Conservation (phyloP, 2,888 invertebrate species). For the Geotrupes spiniger region DNA sequence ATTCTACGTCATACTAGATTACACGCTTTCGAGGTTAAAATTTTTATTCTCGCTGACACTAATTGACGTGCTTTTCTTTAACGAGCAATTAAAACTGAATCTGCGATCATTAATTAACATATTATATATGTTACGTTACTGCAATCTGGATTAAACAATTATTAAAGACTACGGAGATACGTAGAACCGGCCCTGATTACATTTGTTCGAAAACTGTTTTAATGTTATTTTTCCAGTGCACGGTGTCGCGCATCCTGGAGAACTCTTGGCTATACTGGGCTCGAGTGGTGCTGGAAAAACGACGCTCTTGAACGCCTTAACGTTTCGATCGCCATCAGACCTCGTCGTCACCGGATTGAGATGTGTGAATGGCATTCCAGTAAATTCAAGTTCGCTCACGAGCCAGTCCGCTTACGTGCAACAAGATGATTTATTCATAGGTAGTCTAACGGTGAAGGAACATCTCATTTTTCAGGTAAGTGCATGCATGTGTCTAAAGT, state of each 20-base stretch:
- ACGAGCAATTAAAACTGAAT: too few relatives aligned
- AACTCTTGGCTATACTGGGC: conserved; percentile 83
- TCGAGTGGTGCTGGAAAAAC: conserved; percentile 94
- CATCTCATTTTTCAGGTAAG: conserved; percentile 82
- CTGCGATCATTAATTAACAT: too few relatives aligned
- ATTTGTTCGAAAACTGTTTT: conserved; percentile 2
- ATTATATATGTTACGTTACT: too few relatives aligned
- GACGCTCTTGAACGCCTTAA: conserved; percentile 85
- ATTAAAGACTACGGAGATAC: too few relatives aligned
- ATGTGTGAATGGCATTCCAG: conserved; percentile 73
- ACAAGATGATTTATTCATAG: conserved; percentile 91
- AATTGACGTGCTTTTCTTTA: too few relatives aligned
- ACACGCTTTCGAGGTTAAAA: too few relatives aligned
- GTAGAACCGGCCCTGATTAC: too few relatives aligned
- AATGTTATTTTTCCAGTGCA: conserved; percentile 57
- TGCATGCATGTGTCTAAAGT: neutral
- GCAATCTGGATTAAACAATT: too few relatives aligned
- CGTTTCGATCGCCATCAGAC: conserved; percentile 72
- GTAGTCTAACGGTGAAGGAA: conserved; percentile 83
- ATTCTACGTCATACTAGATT: too few relatives aligned
- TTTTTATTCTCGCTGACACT: too few relatives aligned
- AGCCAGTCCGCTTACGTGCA: conserved; percentile 88
- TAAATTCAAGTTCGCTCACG: conserved; percentile 68
- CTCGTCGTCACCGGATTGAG: conserved; percentile 61
- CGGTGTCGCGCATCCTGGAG: conserved; percentile 82